Evolutionary conservation across 1,140 invertebrate genomes (phyloP).

Genomic region (Trypoxylus dichotomus): DNA sequence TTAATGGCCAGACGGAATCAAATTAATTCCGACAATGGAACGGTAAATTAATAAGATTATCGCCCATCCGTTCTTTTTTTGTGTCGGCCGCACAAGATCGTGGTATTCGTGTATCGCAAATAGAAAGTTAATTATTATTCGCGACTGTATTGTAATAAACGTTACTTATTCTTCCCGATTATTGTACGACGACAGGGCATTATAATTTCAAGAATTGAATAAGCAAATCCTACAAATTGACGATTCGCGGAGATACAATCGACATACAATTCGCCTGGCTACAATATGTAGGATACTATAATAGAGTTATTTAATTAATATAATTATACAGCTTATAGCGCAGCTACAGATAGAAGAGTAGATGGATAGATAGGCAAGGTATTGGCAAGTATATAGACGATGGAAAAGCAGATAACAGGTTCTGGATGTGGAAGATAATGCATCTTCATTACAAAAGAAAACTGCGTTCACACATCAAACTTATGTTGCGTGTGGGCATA

Average conservation of each 20-base stretch:
- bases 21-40: conserved; percentile 22
- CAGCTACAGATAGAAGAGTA: background rate
- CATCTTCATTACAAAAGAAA: background rate
- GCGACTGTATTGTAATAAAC: background rate
- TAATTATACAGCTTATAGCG: background rate
- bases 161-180: background rate
- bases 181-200: background rate
- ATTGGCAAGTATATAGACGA: background rate
- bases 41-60: conserved; percentile 22
- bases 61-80: background rate
- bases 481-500: background rate
- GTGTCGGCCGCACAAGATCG: background rate
- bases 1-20: conserved; percentile 3
- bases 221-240: background rate
- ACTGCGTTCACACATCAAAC: background rate
- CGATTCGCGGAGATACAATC: background rate
- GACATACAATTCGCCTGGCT: background rate
- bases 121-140: conserved; percentile 18
- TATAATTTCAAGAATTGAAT: conserved; percentile 8
- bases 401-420: background rate
- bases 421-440: background rate
- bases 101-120: background rate
- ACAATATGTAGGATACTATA: background rate
- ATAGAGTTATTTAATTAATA: conserved; percentile 3
- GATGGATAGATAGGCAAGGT: background rate